Percentiles rank a stretch among this genome's conserved stretches.
phyloP scores from a whole-genome alignment of 2,797 vertebrate species.

The Microctenopoma stevenorrisi region DNA sequence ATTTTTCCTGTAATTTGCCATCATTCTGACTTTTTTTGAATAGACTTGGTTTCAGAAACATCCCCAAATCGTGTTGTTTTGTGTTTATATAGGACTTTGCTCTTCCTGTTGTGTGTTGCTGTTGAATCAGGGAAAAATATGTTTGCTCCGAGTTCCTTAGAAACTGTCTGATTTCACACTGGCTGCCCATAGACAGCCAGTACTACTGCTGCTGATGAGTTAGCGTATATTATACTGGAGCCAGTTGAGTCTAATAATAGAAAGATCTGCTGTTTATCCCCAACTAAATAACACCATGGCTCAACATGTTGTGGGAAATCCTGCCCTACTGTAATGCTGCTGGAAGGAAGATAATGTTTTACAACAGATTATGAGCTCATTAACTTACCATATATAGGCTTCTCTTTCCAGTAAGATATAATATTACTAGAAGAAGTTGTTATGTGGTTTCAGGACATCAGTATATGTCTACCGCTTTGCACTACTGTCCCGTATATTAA shows the following conservation, averaged over 20 bases:
- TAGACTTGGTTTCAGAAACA: not conserved
- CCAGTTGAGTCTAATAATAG: conserved; percentile 30
- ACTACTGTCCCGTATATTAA: conserved; percentile 24
- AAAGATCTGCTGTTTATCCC: conserved; percentile 26
- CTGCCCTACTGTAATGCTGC: not conserved
- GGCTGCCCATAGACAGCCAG: conserved; percentile 23
- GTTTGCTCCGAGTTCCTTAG: conserved; percentile 31
- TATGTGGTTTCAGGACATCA: conserved; percentile 6
- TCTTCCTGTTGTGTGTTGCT: conserved; percentile 7
- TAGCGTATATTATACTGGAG: conserved; percentile 27
- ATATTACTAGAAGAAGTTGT: not conserved
- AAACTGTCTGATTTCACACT: conserved; percentile 35
- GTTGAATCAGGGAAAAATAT: conserved; percentile 15
- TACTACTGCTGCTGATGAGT: conserved; percentile 10
- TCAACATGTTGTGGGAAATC: conserved; percentile 14
- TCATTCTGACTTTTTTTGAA: not conserved
- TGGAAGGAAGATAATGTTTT: conserved; percentile 3
- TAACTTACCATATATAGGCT: not conserved
- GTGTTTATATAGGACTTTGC: not conserved
- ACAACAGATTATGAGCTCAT: not conserved
- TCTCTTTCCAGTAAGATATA: not conserved
- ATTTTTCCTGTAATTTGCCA: not conserved
- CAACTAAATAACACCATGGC: conserved; percentile 12
- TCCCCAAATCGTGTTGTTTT: not conserved
- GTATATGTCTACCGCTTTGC: not conserved